Percentiles rank a stretch among this genome's conserved stretches.
phyloP scores from a whole-genome alignment of 2,113 vertebrate species.

The Todiramphus saurophagus region DNA sequence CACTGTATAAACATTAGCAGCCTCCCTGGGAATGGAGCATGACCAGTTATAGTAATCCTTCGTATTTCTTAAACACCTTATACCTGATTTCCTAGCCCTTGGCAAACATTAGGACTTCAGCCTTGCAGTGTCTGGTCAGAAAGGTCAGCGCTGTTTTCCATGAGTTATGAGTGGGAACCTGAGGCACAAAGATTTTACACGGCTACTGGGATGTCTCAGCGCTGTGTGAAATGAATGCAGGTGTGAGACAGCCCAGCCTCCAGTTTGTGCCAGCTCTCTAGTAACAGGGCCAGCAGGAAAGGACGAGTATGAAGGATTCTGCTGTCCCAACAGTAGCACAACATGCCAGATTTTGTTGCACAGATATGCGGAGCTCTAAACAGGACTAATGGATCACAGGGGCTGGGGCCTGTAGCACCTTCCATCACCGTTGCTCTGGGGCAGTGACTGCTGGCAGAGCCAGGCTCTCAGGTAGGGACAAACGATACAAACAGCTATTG shows the following conservation, averaged over 20 bases:
- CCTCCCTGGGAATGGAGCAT: background rate
- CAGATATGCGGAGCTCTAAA: background rate
- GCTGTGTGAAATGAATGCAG: background rate
- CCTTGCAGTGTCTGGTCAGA: background rate
- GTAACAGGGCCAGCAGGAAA: background rate
- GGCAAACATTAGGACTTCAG: background rate
- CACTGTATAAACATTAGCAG: background rate
- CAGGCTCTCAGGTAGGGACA: background rate
- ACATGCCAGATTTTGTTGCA: background rate
- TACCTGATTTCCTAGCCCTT: background rate
- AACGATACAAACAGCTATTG: fast-evolving
- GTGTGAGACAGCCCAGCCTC: background rate
- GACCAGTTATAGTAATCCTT: background rate
- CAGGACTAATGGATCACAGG: background rate
- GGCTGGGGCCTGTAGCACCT: background rate
- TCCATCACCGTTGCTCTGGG: background rate
- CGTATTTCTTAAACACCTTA: background rate
- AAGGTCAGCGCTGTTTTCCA: background rate
- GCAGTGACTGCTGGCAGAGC: background rate
- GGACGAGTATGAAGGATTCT: background rate
- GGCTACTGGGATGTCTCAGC: background rate
- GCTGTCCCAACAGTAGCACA: background rate
- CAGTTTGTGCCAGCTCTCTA: background rate
- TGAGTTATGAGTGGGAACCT: background rate
- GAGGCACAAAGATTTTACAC: background rate